phyloP scores from a whole-genome alignment of 2,888 invertebrate species.

The Cyclophora punctaria region DNA sequence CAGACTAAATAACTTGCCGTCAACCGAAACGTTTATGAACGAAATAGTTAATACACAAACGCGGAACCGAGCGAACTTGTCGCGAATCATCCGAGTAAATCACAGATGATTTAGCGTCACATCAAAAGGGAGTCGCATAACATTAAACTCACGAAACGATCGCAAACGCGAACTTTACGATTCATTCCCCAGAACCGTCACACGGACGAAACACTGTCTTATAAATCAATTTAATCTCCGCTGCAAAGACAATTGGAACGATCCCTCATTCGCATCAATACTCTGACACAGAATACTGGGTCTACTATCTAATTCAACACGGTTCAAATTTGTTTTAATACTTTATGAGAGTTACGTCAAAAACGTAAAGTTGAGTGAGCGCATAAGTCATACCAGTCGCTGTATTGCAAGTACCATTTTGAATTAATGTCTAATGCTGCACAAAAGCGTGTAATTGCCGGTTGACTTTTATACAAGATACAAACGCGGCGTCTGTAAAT shows the following conservation, averaged over 20 bases:
- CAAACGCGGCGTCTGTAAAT: conserved; percentile 46
- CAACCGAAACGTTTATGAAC: conserved; percentile 1
- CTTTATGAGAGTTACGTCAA: conserved; percentile 20
- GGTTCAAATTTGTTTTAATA: conserved; percentile 15
- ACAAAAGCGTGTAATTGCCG: conserved; percentile 56
- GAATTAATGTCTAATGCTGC: conserved; percentile 54
- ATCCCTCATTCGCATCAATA: conserved; percentile 19
- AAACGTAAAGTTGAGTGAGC: conserved; percentile 30
- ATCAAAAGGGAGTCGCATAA: conserved; percentile 44
- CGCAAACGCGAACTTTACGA: conserved; percentile 49
- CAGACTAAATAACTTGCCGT: no score
- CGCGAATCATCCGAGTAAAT: conserved; percentile 37
- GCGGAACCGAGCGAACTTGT: conserved; percentile 29
- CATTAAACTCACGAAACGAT: conserved; percentile 38
- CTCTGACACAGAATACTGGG: conserved; percentile 6
- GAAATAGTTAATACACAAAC: conserved; percentile 17
- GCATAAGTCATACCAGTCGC: conserved; percentile 53
- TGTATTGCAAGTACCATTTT: conserved; percentile 32
- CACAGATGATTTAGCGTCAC: conserved; percentile 49
- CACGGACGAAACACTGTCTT: conserved; percentile 52
- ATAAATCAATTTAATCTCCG: conserved; percentile 68
- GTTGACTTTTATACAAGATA: conserved; percentile 45
- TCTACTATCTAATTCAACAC: conserved; percentile 6
- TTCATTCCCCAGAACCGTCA: conserved; percentile 47
- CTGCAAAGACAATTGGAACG: conserved; percentile 59